Evolutionary conservation across 1,140 invertebrate species (phyloP), one percentile per base, ranked within the genome.

Genomic region (Diprion similis): DNA sequence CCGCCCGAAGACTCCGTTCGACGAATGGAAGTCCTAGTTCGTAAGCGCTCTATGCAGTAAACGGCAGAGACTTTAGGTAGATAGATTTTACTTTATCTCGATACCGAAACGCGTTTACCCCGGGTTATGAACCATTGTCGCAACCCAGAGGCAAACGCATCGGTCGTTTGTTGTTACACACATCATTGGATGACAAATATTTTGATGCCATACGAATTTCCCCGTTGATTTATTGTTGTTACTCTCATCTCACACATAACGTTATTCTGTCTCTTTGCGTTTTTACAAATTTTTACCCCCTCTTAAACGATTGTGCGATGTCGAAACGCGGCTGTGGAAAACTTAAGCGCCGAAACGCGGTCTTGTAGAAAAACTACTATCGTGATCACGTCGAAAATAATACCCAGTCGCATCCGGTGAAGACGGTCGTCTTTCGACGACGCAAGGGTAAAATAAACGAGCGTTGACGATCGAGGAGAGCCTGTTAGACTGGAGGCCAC

Each of bases 1-100:
- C 24, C 24, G 24, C 24, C 24, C 24, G 24, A 37, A 37, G 24
- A 37, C 24, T 37, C 24, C 24, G 24, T 37, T 37, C 24, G 6
- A 37, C 24, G 24, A 37, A 37, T 37, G 24, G 24, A 37, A 37
- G 24, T 37, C 24, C 24, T 37, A 37, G 24, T 37, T 37, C 24
- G 24, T 37, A 37, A 37, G 24, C 24, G 24, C 24, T 37, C 51
- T 13, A n/a, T 59, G 11, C n/a, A 13, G n/a, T 17, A 59, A 59
- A 15, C 51, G 51, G 11, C 51, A 15, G 48, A 51, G 9, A 59
- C 11, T 76, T 75, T 82, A 85, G 85, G 85, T 87, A 85, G 81
- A 77, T 81, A 82, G 74, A 80, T 69, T 76, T 72, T 81, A 81
- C 59, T 76, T 83, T 78, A 37, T 37, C 24, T 59, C 6, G 51